Base-by-base conservation (phyloP, 1,140 invertebrate genomes). In the Holcopasites calliopsidis region DNA sequence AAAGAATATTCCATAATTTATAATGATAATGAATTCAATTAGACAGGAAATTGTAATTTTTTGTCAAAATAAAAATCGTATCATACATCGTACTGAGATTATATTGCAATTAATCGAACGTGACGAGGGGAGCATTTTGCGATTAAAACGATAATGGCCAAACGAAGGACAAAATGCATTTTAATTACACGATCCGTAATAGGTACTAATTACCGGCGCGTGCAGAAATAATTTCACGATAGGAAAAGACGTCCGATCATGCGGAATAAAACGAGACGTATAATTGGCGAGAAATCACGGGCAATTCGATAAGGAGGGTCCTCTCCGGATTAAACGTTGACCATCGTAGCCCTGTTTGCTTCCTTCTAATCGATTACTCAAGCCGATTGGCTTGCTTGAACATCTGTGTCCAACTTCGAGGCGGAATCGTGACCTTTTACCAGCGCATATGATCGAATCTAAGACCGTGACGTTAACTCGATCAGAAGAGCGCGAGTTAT, bases 361-460 rank as follows among this genome's bases (percentile, higher is more conserved):
- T 33, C 52, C 33, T 69, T 60, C 54, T 69, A 60, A 75, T 75
- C 73, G 73, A 75, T 75, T 69, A 50, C 4, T 44, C 73, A 7
- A 11, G 16, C 58, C 73, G 64, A 75, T 69, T 55, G 8, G 1
- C 18, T 18, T 2, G 65, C 13, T 50, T 23, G 35, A 49, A 4
- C 26, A n/a, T 7, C 26, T 16, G 31, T 23, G n/a, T 1, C 64
- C 31, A 75, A 75, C 42, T 75, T 75, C 65, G 23, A 47, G 54
- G 26, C 26, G 35, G 21, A 47, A 55, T 31, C 11, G 38, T n/a
- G 10, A 47, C 38, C 49, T 21, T 16, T 21, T 16, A 31, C 38
- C 60, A 6, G 16, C 16, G 61, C 40, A 23, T 69, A 42, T 50
- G 35, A 69, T 47, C 64, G 26, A 58, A 69, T 13, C 21, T 50